A percentile compares a stretch with the other conserved stretches of the same genome.
Conservation (phyloP, 1,140 invertebrate species). For the Carposina sasakii region DNA sequence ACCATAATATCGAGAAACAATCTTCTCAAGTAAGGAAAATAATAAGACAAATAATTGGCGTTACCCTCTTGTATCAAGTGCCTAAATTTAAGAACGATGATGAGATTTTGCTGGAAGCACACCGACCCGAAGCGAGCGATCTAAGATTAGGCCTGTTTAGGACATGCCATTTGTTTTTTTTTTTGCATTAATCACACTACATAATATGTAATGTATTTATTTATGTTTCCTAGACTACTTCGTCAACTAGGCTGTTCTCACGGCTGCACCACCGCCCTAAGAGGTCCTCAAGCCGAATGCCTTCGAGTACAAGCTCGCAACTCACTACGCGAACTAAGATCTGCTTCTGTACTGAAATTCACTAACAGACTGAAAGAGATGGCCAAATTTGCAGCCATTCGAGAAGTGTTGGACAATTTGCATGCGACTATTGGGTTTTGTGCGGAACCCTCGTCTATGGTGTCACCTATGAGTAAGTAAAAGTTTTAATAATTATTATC, state of each 20-base stretch:
- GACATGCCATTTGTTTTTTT: too few relatives aligned
- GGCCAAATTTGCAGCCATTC: constrained; percentile 82
- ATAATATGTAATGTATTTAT: too few relatives aligned
- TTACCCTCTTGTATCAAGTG: too few relatives aligned
- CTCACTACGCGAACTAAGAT: constrained; percentile 84
- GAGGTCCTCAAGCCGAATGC: constrained; percentile 92
- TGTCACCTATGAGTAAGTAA: constrained; percentile 89
- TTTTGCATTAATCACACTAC: too few relatives aligned
- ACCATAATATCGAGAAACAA: too few relatives aligned
- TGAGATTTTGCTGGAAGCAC: too few relatives aligned
- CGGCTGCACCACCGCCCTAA: constrained; percentile 82
- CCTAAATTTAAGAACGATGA: too few relatives aligned
- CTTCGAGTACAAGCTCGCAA: constrained; percentile 90
- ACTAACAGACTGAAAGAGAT: constrained; percentile 86
- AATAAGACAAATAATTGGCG: too few relatives aligned
- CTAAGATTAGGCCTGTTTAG: too few relatives aligned
- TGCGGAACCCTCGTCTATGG: constrained; percentile 86
- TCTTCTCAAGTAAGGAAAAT: too few relatives aligned
- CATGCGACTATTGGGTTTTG: constrained; percentile 97
- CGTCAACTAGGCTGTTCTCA: constrained; percentile 92
- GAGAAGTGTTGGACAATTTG: constrained; percentile 93
- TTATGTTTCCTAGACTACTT: constrained; percentile 77
- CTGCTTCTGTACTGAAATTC: constrained; percentile 79
- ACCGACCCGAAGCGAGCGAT: too few relatives aligned
- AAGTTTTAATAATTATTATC: too few relatives aligned